phyloP scores from a whole-genome alignment of 2,888 invertebrate species.

The Anticlea derivata region DNA sequence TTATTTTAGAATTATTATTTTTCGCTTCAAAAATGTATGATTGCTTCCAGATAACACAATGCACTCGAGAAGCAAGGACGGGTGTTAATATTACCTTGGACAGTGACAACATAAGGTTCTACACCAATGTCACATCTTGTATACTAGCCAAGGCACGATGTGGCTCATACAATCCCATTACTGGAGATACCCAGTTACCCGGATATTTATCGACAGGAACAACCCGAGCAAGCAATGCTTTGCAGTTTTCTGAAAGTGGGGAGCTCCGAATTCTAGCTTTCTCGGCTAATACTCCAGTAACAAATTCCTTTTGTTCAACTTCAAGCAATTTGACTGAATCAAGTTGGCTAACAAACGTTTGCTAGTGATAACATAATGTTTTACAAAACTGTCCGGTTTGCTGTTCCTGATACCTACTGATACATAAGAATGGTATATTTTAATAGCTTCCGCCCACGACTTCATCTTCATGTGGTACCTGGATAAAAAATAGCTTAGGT shows the following conservation, averaged over 20 bases:
- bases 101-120: slow-evolving; percentile 80
- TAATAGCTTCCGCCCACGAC: too few relatives aligned
- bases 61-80: slow-evolving; percentile 78
- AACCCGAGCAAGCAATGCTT: slow-evolving; percentile 75
- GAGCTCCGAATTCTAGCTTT: slow-evolving; percentile 82
- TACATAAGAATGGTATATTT: too few relatives aligned
- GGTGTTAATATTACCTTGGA: slow-evolving; percentile 76
- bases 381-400: too few relatives aligned
- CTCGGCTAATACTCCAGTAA: slow-evolving; percentile 75
- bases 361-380: too few relatives aligned
- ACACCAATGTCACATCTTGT: slow-evolving; percentile 86
- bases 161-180: slow-evolving; percentile 85
- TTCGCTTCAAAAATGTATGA: neutral
- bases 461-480: too few relatives aligned
- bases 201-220: slow-evolving; percentile 64
- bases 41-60: slow-evolving; percentile 75
- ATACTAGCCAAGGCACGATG: slow-evolving; percentile 86
- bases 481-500: too few relatives aligned
- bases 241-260: slow-evolving; percentile 82
- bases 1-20: too few relatives aligned
- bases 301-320: slow-evolving; percentile 80
- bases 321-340: slow-evolving; percentile 80
- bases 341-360: slow-evolving; percentile 74
- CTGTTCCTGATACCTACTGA: too few relatives aligned
- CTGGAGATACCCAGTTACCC: slow-evolving; percentile 84